Evolutionary conservation across 2,797 vertebrate genomes (phyloP), one percentile per base, ranked within the genome.

Genomic region (Coilia nasus): DNA sequence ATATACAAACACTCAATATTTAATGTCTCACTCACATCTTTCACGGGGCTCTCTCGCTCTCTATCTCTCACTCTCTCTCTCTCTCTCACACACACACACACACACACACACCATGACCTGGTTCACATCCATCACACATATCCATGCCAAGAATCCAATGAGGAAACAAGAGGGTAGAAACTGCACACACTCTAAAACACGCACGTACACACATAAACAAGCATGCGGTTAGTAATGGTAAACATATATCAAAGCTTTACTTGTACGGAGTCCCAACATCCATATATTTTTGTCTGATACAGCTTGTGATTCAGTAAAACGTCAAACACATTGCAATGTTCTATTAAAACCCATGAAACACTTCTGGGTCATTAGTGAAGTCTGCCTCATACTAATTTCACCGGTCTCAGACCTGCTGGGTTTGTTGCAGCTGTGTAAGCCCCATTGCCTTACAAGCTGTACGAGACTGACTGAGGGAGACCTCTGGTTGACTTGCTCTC

Each of bases 201-300:
- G 21, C 56, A 85, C 46, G 82, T 64, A 88, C 90, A 86, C 78
- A 91, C 85, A 87, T 62, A 84, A 75, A 12, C 80, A 89, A 57
- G 88, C 95, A 94, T 96, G 96, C 95, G 87, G 94, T 96, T 96
- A 96, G 95, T 94, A 86, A 59, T 64, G 67, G 90, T 89, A 92
- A 92, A 90, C 85, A 84, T 44, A 88, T 88, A 86, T 60, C 88
- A 91, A 92, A 88, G 86, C 25, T 89, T 88, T 89, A 86, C 47
- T 84, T 84, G 84, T 82, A 87, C 31, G 71, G 71, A 78, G 15
- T 78, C 35, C 71, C 17, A 78, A 78, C 56, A 46, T 75, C 47
- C 28, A 28, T 41, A 71, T 15, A 56, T 41, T 60, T 82, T 78
- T 44, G 60, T 83, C 78, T 35, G 86, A 90, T 88, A 91, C 90